A percentile compares a stretch with the other conserved stretches of the same genome.
Conservation (phyloP, 2,888 invertebrate genomes). For the Andrena bicolor region DNA sequence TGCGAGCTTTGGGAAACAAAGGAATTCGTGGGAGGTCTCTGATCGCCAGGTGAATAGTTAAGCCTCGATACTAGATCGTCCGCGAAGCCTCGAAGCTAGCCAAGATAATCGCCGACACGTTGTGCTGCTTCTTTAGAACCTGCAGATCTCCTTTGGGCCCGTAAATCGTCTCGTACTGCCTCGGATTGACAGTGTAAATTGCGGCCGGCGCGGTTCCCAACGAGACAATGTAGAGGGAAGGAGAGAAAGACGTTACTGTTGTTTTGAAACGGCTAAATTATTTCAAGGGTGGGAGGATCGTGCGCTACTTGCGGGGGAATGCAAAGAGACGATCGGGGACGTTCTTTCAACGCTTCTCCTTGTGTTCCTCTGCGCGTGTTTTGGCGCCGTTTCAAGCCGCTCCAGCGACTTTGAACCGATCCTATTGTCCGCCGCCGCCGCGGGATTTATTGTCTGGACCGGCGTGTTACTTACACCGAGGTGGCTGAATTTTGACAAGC, state of each 20-base stretch:
- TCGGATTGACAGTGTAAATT: not conserved
- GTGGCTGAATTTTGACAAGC: conserved; percentile 25
- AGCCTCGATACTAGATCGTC: not conserved
- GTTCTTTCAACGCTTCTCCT: conserved; percentile 52
- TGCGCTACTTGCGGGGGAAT: conserved; percentile 59
- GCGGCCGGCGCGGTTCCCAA: not conserved
- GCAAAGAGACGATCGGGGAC: conserved; percentile 57
- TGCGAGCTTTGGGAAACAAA: no score
- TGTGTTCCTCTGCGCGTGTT: conserved; percentile 44
- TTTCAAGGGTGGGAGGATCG: conserved; percentile 66
- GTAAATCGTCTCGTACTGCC: not conserved
- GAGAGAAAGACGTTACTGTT: conserved; percentile 20
- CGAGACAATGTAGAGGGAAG: not conserved
- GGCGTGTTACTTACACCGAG: conserved; percentile 14
- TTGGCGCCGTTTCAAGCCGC: conserved; percentile 61
- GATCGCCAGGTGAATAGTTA: no score
- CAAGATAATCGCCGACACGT: not conserved
- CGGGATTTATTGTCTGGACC: conserved; percentile 38
- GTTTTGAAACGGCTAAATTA: conserved; percentile 44
- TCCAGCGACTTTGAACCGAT: conserved; percentile 37
- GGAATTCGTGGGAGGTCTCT: no score
- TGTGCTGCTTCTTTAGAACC: conserved; percentile 19
- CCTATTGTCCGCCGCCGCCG: conserved; percentile 27
- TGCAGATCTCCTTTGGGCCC: conserved; percentile 8
- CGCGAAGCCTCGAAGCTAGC: not conserved